A percentile compares a stretch with the other conserved stretches of the same genome.
Evolutionary conservation across 2,113 vertebrate species (phyloP).

Genomic region (Caranx ignobilis): DNA sequence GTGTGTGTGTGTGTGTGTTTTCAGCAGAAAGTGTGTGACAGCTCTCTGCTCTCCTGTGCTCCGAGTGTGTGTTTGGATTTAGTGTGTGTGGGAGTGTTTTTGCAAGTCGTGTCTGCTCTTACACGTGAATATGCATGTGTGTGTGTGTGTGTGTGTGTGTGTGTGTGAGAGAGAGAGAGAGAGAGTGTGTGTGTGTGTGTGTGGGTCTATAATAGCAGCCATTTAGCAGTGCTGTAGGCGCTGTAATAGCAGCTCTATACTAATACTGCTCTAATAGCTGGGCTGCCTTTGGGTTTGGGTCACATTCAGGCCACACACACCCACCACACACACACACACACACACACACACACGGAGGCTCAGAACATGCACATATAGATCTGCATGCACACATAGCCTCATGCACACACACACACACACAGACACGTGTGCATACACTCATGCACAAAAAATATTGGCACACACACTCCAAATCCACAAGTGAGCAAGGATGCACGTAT

Average conservation of each 20-base stretch:
- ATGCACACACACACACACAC: background rate
- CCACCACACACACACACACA: constrained; percentile 68
- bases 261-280: constrained; percentile 78
- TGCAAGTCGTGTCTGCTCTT: constrained; percentile 30
- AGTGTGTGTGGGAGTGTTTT: constrained; percentile 33
- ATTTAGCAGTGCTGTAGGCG: constrained; percentile 75
- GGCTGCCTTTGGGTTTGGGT: constrained; percentile 73
- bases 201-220: constrained; percentile 67
- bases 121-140: constrained; percentile 41
- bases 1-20: background rate
- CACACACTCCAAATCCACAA: background rate
- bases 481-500: background rate
- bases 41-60: constrained; percentile 4
- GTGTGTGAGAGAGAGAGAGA: constrained; percentile 18
- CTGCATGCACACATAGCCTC: background rate
- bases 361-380: background rate
- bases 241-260: constrained; percentile 77
- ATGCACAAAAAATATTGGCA: constrained; percentile 5
- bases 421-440: background rate
- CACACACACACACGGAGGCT: constrained; percentile 63
- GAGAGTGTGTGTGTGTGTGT: constrained; percentile 27
- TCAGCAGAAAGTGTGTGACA: constrained; percentile 25
- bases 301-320: constrained; percentile 75
- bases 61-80: constrained; percentile 29
- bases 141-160: constrained; percentile 34